Conservation (phyloP, 2,888 invertebrate genomes). For the Cantharis flavilabris region DNA sequence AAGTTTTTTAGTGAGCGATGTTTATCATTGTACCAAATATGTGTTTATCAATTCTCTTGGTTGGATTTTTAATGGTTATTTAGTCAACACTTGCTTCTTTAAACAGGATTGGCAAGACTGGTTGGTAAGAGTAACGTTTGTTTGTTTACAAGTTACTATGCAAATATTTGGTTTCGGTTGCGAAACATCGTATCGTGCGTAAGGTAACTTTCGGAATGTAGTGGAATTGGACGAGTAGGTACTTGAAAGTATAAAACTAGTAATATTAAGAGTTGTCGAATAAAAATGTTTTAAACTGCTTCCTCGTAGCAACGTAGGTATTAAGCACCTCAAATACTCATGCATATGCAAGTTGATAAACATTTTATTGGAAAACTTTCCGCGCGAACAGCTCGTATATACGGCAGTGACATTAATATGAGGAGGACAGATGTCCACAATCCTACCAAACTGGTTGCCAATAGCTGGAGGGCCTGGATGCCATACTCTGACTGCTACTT, state of each 20-base stretch:
- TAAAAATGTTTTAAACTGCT: slow-evolving; percentile 31
- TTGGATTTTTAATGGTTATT: neutral
- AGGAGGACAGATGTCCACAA: slow-evolving; percentile 63
- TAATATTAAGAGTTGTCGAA: slow-evolving; percentile 18
- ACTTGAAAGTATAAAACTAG: slow-evolving; percentile 30
- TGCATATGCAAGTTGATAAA: slow-evolving; percentile 49
- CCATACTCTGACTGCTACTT: slow-evolving; percentile 38
- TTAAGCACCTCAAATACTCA: slow-evolving; percentile 40
- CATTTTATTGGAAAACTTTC: slow-evolving; percentile 49
- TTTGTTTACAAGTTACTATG: slow-evolving; percentile 13
- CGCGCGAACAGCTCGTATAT: slow-evolving; percentile 38
- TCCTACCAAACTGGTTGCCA: slow-evolving; percentile 68
- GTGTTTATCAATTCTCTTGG: neutral
- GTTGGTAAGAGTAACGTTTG: slow-evolving; percentile 1
- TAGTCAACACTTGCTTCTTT: neutral
- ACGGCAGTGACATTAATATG: slow-evolving; percentile 61
- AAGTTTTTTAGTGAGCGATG: neutral
- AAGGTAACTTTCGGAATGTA: slow-evolving; percentile 28
- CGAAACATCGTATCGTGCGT: slow-evolving; percentile 24
- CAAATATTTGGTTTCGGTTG: slow-evolving; percentile 23
- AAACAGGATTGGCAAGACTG: neutral
- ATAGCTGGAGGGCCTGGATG: slow-evolving; percentile 45
- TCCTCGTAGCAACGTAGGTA: slow-evolving; percentile 40
- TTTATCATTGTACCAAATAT: neutral
- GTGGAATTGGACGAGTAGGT: slow-evolving; percentile 16